phyloP scores from a whole-genome alignment of 2,113 vertebrate genomes.

The Tupaia tana region DNA sequence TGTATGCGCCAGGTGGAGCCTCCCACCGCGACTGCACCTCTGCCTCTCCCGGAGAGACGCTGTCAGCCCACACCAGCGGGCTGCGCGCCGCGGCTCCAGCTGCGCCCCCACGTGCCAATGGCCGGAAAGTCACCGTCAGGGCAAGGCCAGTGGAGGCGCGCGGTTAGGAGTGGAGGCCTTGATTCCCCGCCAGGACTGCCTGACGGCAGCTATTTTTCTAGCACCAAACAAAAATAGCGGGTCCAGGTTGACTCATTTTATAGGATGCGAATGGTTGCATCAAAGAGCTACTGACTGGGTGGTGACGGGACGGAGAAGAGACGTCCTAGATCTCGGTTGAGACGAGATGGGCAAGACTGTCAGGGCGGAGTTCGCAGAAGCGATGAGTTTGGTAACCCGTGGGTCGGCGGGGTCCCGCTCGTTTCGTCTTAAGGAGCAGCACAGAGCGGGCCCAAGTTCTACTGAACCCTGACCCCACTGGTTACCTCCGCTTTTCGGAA shows the following conservation, averaged over 20 bases:
- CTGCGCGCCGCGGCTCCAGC: neutral
- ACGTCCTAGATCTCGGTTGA: neutral
- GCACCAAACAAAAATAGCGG: constrained; percentile 59
- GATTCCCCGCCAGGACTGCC: constrained; percentile 28
- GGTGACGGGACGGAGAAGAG: neutral
- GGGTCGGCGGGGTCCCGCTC: neutral
- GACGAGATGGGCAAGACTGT: neutral
- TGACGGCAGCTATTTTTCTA: constrained; percentile 56
- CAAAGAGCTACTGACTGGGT: neutral
- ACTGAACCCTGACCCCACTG: neutral
- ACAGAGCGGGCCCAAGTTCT: neutral
- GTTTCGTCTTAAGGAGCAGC: neutral
- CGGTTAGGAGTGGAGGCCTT: constrained; percentile 41
- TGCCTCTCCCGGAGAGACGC: neutral
- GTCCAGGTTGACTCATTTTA: constrained; percentile 44
- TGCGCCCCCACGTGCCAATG: constrained; percentile 48
- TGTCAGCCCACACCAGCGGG: neutral
- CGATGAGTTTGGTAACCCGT: neutral
- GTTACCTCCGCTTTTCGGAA: neutral
- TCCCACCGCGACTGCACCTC: neutral
- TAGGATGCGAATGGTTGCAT: neutral
- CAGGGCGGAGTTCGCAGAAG: neutral
- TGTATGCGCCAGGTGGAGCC: neutral
- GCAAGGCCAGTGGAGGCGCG: neutral
- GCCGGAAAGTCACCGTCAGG: constrained; percentile 56